A percentile compares a stretch with the other conserved stretches of the same genome.
Conservation (phyloP, 2,888 invertebrate genomes). For the Oscheius sp. region DNA sequence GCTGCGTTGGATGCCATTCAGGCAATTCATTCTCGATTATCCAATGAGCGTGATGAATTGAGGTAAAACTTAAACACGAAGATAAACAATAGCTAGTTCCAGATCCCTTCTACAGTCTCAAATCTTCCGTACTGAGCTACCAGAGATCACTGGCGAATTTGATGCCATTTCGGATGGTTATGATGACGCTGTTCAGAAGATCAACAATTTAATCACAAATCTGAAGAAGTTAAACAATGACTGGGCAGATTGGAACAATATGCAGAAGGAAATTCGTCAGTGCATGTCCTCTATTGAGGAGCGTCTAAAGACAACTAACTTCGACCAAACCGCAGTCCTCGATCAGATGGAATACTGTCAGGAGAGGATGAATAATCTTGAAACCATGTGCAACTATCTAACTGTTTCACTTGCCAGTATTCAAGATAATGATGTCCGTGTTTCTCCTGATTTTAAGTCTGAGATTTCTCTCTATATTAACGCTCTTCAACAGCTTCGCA, state of each 20-base stretch:
- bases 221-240: conserved; percentile 25
- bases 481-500: conserved; percentile 49
- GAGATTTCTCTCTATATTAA: conserved; percentile 52
- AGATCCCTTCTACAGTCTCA: conserved; percentile 19
- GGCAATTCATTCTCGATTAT: conserved; percentile 40
- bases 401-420: conserved; percentile 42
- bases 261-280: conserved; percentile 25
- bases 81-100: background rate
- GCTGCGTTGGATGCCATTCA: conserved; percentile 42
- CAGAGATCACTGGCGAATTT: conserved; percentile 28
- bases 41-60: conserved; percentile 48
- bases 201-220: conserved; percentile 34
- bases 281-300: conserved; percentile 49
- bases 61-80: conserved; percentile 32
- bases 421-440: conserved; percentile 36
- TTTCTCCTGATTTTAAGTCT: conserved; percentile 48
- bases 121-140: conserved; percentile 15
- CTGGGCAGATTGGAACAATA: background rate
- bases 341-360: conserved; percentile 57
- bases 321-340: conserved; percentile 43
- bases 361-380: conserved; percentile 57
- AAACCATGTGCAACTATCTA: conserved; percentile 60
- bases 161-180: conserved; percentile 41
- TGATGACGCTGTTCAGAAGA: conserved; percentile 49
- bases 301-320: conserved; percentile 38